Evolutionary conservation across 1,140 invertebrate genomes (phyloP).

Genomic region (Acyrthosiphon pisum): DNA sequence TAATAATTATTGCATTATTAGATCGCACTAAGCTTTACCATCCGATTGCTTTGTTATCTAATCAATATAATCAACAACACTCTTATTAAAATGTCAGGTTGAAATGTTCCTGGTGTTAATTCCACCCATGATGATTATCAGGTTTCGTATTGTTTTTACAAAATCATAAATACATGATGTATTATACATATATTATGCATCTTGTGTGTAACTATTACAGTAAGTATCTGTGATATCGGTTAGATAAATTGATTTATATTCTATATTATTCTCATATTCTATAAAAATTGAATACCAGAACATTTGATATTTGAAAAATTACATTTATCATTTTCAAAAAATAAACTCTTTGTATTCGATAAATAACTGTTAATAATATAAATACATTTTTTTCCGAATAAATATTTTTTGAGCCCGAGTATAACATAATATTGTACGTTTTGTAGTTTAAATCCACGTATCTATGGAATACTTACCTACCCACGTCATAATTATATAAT

Average conservation of each 20-base stretch:
- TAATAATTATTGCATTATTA: constrained; percentile 3
- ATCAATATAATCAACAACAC: not conserved
- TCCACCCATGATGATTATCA: not conserved
- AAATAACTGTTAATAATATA: no score
- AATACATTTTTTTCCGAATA: no score
- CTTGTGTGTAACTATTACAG: not conserved
- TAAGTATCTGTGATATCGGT: not conserved
- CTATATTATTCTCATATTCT: no score
- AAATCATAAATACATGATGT: not conserved
- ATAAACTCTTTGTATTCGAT: not conserved
- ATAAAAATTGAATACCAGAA: no score
- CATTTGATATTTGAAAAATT: not conserved
- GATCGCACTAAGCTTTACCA: not conserved
- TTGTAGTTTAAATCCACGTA: no score
- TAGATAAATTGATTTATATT: no score
- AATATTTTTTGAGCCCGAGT: no score
- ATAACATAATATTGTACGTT: no score
- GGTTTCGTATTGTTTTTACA: not conserved
- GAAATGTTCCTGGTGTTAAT: not conserved
- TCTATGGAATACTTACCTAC: no score
- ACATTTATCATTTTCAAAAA: not conserved
- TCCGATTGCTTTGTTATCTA: not conserved
- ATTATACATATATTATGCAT: no score
- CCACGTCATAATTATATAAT: no score
- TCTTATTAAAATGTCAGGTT: not conserved